Evolutionary conservation across 2,888 invertebrate species (phyloP).

Genomic region (Nomada fucata): DNA sequence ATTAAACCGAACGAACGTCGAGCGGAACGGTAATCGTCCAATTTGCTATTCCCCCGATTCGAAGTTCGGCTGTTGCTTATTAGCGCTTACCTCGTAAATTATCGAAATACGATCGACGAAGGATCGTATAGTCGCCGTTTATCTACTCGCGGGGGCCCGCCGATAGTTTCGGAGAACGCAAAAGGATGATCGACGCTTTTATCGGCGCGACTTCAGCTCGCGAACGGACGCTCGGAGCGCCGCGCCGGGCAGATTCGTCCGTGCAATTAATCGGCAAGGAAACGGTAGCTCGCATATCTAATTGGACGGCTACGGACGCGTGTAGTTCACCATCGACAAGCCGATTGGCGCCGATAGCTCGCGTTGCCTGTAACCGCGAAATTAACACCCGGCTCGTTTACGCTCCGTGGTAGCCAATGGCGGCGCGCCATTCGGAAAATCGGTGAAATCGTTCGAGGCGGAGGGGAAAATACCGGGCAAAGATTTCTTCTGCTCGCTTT

Average conservation of each 20-base stretch:
- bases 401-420: not conserved
- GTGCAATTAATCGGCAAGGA: conserved; percentile 46
- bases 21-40: not conserved
- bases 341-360: conserved; percentile 45
- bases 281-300: conserved; percentile 64
- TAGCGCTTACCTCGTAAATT: not conserved
- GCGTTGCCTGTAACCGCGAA: conserved; percentile 53
- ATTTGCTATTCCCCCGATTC: not conserved
- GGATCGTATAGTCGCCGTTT: not conserved
- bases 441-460: not conserved
- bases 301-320: conserved; percentile 65
- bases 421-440: not conserved
- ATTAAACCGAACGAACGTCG: not conserved
- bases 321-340: conserved; percentile 58
- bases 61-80: not conserved
- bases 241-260: conserved; percentile 19
- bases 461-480: no score
- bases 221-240: conserved; percentile 16
- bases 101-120: conserved; percentile 8
- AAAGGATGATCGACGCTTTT: conserved; percentile 8
- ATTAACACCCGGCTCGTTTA: conserved; percentile 43
- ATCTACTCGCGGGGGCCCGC: not conserved
- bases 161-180: not conserved
- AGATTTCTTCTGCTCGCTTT: no score
- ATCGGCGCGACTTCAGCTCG: conserved; percentile 22